phyloP scores from a whole-genome alignment of 2,797 vertebrate species.

The Oceanodroma leucorhoa region DNA sequence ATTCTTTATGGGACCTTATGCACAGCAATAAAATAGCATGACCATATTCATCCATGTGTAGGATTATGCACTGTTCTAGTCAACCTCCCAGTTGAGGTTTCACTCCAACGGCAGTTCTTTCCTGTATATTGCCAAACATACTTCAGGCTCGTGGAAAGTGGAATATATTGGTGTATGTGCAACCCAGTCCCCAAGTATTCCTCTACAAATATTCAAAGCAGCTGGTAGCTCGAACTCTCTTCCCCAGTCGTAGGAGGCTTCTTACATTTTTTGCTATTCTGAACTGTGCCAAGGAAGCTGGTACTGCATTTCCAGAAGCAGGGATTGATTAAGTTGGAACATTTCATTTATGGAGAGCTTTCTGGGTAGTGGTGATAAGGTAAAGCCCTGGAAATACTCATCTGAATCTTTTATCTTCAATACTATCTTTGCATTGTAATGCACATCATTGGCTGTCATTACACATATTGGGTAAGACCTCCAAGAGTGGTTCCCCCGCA shows the following conservation, averaged over 20 bases:
- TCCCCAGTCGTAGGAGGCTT: background rate
- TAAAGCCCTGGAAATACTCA: background rate
- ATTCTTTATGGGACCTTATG: background rate
- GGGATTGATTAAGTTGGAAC: background rate
- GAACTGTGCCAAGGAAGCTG: background rate
- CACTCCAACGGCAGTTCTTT: background rate
- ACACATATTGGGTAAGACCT: accelerated
- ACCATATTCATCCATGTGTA: background rate
- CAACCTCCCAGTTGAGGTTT: background rate
- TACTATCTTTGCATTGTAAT: background rate
- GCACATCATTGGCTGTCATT: background rate
- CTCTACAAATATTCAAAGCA: conserved; percentile 26
- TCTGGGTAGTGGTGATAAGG: background rate
- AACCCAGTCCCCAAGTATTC: background rate
- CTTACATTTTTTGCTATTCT: conserved; percentile 11
- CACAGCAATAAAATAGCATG: background rate
- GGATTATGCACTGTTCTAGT: background rate
- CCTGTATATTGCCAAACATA: conserved; percentile 16
- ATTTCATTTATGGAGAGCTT: background rate
- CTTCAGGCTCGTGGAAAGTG: background rate
- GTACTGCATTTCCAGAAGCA: conserved; percentile 9
- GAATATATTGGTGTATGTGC: background rate
- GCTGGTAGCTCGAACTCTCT: conserved; percentile 12
- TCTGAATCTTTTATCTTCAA: background rate
- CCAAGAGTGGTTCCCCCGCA: background rate